Evolutionary conservation across 2,888 invertebrate species (phyloP).

Genomic region (Dryococelus australis): DNA sequence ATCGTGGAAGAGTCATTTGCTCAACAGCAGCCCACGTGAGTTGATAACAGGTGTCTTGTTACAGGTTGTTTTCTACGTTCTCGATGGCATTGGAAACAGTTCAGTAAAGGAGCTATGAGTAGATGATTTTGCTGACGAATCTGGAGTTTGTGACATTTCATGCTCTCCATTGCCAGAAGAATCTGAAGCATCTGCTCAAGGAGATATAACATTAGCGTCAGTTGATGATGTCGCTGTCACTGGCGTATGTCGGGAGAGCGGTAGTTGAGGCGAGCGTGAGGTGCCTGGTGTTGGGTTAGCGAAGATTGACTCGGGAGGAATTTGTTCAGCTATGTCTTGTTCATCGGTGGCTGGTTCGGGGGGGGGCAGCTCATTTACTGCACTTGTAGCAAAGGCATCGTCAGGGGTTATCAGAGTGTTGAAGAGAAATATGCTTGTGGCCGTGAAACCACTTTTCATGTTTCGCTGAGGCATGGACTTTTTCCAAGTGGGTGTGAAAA

Average conservation of each 20-base stretch:
- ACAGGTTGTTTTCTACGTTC: not conserved
- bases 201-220: not conserved
- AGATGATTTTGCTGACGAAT: too few species aligned
- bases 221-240: not conserved
- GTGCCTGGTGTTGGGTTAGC: not conserved
- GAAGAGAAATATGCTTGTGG: not conserved
- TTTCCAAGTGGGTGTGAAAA: not conserved
- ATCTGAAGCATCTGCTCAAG: not conserved
- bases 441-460: not conserved
- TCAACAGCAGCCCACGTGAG: constrained; percentile 2
- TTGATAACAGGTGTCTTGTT: not conserved
- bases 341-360: not conserved
- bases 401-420: not conserved
- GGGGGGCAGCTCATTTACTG: not conserved
- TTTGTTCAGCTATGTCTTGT: not conserved
- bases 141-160: too few species aligned
- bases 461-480: not conserved
- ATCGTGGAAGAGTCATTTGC: too few species aligned
- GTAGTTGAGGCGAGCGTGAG: too few species aligned
- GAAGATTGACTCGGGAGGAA: not conserved
- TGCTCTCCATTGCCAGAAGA: too few species aligned
- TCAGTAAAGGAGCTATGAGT: too few species aligned
- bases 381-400: not conserved
- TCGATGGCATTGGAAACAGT: not conserved
- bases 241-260: not conserved